These are phyloP conservation scores for Hirtodrosophila confusa DNA, from an alignment of 2,888 invertebrate species.

Conservation along the genomic window DNA sequence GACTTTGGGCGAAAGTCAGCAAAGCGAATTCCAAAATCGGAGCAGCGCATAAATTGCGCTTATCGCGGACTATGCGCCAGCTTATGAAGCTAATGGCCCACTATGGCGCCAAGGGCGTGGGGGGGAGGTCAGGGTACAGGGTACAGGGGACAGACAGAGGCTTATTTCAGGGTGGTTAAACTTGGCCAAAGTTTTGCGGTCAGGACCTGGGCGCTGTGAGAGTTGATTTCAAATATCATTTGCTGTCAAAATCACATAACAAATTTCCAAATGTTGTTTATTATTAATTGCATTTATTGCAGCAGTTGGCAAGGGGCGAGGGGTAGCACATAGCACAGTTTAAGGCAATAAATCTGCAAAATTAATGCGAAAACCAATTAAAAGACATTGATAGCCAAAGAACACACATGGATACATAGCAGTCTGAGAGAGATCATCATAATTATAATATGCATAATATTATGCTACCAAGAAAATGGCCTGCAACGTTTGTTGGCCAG, in stretches of 20 bases:
- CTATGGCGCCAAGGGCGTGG: not conserved
- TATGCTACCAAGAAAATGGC: conserved; percentile 37
- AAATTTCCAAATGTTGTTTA: conserved; percentile 59
- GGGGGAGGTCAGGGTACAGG: not conserved
- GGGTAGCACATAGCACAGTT: not conserved
- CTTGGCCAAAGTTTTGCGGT: conserved; percentile 31
- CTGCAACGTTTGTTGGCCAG: conserved; percentile 39
- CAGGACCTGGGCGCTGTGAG: not conserved
- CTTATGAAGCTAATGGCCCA: conserved; percentile 39
- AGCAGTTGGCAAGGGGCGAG: not conserved
- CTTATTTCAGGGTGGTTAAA: conserved; percentile 1
- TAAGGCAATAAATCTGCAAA: conserved; percentile 74
- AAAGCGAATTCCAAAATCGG: conserved; percentile 39
- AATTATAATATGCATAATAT: conserved; percentile 71
- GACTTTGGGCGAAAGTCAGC: conserved; percentile 43
- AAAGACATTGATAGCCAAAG: conserved; percentile 49
- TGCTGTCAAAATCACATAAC: conserved; percentile 47
- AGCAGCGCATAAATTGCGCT: conserved; percentile 69
- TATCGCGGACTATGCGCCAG: conserved; percentile 61
- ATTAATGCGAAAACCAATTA: conserved; percentile 76
- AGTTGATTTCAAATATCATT: conserved; percentile 33
- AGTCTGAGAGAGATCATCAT: conserved; percentile 23
- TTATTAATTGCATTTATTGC: conserved; percentile 67
- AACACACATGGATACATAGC: not conserved
- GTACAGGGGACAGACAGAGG: not conserved